Conservation (phyloP, 1,140 invertebrate genomes). For the Macrostomum lignano region DNA sequence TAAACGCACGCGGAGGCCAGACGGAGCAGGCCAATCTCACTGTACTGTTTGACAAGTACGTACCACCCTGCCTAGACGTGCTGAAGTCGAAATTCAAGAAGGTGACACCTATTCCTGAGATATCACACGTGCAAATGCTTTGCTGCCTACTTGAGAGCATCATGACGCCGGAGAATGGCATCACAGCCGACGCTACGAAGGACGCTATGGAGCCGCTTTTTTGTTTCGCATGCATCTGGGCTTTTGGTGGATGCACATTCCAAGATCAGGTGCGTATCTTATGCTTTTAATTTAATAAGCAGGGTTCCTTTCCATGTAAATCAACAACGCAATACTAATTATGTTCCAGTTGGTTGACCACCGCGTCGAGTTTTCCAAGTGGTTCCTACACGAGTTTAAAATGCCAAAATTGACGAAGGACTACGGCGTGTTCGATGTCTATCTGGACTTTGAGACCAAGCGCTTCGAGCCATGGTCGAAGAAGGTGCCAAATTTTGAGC, state of each 20-base stretch:
- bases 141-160: slow-evolving; percentile 61
- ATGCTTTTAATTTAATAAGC: too few relatives aligned
- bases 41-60: slow-evolving; percentile 70
- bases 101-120: slow-evolving; percentile 68
- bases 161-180: slow-evolving; percentile 42
- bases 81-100: slow-evolving; percentile 61
- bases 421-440: slow-evolving; percentile 68
- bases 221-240: slow-evolving; percentile 75
- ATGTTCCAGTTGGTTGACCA: slow-evolving; percentile 42
- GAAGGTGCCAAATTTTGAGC: slow-evolving; percentile 50
- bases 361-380: slow-evolving; percentile 73
- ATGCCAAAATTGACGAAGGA: slow-evolving; percentile 54
- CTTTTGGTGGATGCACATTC: slow-evolving; percentile 71
- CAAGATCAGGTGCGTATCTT: slow-evolving; percentile 53
- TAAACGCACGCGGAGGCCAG: slow-evolving; percentile 46
- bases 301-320: too few relatives aligned
- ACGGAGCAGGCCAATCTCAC: slow-evolving; percentile 47
- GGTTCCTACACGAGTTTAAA: slow-evolving; percentile 85
- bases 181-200: slow-evolving; percentile 55
- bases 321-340: too few relatives aligned
- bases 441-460: slow-evolving; percentile 58
- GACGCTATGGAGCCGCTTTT: slow-evolving; percentile 82
- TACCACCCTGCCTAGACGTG: slow-evolving; percentile 58
- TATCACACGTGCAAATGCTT: slow-evolving; percentile 68
- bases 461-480: slow-evolving; percentile 63